Percentiles rank a stretch among this genome's conserved stretches.
phyloP scores from a whole-genome alignment of 2,113 vertebrate species.

The Notothenia rossii region DNA sequence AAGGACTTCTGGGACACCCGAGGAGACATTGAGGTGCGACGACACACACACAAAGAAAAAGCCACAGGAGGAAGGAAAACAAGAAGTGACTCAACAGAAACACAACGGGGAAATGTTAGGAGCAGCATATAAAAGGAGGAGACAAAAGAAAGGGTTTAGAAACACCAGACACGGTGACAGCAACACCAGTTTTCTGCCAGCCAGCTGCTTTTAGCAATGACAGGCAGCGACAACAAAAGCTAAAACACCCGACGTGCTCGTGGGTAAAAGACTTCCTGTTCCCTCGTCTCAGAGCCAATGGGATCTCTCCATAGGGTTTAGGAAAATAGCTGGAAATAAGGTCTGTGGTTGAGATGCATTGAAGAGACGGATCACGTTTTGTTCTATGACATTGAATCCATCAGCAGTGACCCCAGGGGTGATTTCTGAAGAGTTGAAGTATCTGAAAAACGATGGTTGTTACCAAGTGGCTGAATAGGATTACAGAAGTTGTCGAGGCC shows the following conservation, averaged over 20 bases:
- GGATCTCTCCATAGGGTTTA: no score
- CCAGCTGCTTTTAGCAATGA: slow-evolving; percentile 33
- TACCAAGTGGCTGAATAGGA: no score
- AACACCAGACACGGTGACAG: slow-evolving; percentile 59
- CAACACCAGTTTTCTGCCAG: slow-evolving; percentile 24
- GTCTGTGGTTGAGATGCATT: no score
- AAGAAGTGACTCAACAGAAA: slow-evolving; percentile 16
- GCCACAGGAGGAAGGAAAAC: slow-evolving; percentile 43
- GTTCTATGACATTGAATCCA: no score
- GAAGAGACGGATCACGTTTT: no score
- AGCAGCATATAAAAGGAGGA: slow-evolving; percentile 13
- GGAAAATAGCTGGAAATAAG: no score
- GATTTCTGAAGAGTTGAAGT: no score
- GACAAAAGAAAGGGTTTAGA: slow-evolving; percentile 57
- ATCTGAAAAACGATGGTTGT: no score
- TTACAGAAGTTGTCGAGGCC: no score
- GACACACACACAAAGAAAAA: background rate
- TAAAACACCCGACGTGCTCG: slow-evolving; percentile 61
- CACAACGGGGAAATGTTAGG: slow-evolving; percentile 32
- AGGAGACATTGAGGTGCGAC: slow-evolving; percentile 55
- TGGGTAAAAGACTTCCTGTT: slow-evolving; percentile 35
- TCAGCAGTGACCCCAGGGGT: no score
- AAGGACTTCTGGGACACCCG: slow-evolving; percentile 51
- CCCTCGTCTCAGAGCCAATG: no score
- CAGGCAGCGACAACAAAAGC: slow-evolving; percentile 32